phyloP scores from a whole-genome alignment of 2,888 invertebrate genomes.

The Andrena fulva region DNA sequence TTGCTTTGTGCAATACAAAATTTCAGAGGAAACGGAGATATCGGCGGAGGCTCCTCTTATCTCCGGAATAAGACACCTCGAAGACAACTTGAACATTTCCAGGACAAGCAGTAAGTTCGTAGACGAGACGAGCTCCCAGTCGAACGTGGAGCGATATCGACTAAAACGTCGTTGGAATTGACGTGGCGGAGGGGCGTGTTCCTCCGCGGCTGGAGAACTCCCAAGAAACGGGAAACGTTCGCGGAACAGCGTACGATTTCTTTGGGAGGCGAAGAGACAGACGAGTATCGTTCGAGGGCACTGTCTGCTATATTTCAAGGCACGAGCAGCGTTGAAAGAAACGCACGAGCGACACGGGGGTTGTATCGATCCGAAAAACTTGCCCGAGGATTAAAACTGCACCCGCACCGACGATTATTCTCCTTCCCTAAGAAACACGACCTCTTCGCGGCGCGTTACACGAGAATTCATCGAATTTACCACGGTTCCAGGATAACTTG shows the following conservation, averaged over 20 bases:
- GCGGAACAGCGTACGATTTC: not conserved
- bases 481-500: not conserved
- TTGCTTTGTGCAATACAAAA: no score
- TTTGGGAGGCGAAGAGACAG: not conserved
- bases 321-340: not conserved
- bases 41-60: no score
- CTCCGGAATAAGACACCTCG: not conserved
- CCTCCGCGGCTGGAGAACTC: no score
- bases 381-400: slow-evolving; percentile 54
- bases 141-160: not conserved
- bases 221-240: not conserved
- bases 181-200: not conserved
- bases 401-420: slow-evolving; percentile 58
- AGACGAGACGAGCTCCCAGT: not conserved
- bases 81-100: not conserved
- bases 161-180: slow-evolving; percentile 1
- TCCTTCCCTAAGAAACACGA: not conserved
- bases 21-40: no score
- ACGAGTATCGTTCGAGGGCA: not conserved
- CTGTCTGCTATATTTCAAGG: not conserved
- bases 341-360: slow-evolving; percentile 38
- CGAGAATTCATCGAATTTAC: not conserved
- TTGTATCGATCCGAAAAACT: slow-evolving; percentile 37
- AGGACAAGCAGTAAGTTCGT: not conserved
- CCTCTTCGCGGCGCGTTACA: not conserved